These are phyloP conservation scores for Xylota segnis DNA, from an alignment of 2,888 invertebrate genomes.

Conservation along the genomic window DNA sequence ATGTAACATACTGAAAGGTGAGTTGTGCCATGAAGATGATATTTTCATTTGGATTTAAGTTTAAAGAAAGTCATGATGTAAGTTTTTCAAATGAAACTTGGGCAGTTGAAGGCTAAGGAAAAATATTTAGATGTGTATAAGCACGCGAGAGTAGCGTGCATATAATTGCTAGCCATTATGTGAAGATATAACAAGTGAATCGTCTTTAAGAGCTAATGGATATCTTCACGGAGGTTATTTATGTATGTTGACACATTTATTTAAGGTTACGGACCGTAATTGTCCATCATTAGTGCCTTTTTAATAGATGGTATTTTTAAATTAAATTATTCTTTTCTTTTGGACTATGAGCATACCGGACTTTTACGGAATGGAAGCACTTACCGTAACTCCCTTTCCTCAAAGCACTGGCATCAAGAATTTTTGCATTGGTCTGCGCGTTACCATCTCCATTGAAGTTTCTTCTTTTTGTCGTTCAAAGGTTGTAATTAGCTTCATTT, in stretches of 20 bases:
- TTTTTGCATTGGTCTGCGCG: no score
- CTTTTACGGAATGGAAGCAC: no score
- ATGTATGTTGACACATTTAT: neutral
- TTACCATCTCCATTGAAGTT: no score
- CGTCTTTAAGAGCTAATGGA: neutral
- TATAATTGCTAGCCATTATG: slow-evolving; percentile 8
- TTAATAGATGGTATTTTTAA: no score
- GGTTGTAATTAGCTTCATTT: no score
- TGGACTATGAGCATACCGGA: no score
- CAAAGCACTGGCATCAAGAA: no score
- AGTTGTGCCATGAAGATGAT: slow-evolving; percentile 79
- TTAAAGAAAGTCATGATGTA: neutral
- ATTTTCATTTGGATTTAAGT: neutral
- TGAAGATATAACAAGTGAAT: slow-evolving; percentile 3
- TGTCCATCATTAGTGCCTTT: neutral
- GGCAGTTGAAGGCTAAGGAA: neutral
- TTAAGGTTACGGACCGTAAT: neutral
- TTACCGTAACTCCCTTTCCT: no score
- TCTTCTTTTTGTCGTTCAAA: no score
- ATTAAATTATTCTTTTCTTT: no score
- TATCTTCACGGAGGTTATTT: neutral
- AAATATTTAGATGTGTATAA: neutral
- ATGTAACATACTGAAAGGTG: slow-evolving; percentile 97
- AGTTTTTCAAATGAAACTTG: neutral
- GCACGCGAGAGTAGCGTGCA: slow-evolving; percentile 29